These are phyloP conservation scores for Numenius arquata DNA, from an alignment of 2,113 vertebrate genomes.

Conservation along the genomic window DNA sequence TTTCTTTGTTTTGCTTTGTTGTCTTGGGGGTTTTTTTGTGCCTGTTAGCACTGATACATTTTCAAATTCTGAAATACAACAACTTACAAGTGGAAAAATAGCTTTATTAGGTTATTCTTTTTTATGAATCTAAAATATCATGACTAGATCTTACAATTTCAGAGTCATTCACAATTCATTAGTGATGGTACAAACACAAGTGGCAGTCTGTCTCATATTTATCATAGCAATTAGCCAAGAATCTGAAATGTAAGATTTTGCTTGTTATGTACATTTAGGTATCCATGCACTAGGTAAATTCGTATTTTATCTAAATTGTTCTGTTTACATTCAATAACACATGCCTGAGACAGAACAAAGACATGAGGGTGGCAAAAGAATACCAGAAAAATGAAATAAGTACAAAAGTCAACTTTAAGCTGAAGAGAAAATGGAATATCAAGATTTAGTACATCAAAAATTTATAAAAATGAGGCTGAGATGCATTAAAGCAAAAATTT, in stretches of 20 bases:
- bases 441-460: background rate
- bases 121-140: background rate
- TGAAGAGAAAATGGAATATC: background rate
- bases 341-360: background rate
- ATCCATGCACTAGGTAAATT: background rate
- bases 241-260: background rate
- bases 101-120: background rate
- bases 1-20: background rate
- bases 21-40: background rate
- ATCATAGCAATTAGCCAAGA: background rate
- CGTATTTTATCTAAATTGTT: background rate
- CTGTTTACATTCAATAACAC: background rate
- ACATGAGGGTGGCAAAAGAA: background rate
- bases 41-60: background rate
- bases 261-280: background rate
- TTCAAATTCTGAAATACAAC: background rate
- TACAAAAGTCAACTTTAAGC: background rate
- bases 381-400: background rate
- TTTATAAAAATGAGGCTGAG: background rate
- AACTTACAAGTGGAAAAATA: background rate
- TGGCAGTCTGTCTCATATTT: background rate
- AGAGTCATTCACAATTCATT: background rate
- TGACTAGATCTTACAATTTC: background rate
- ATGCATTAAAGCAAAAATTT: background rate
- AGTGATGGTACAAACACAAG: background rate